Conservation (phyloP, 1,140 invertebrate species). For the Drosophila albomicans region DNA sequence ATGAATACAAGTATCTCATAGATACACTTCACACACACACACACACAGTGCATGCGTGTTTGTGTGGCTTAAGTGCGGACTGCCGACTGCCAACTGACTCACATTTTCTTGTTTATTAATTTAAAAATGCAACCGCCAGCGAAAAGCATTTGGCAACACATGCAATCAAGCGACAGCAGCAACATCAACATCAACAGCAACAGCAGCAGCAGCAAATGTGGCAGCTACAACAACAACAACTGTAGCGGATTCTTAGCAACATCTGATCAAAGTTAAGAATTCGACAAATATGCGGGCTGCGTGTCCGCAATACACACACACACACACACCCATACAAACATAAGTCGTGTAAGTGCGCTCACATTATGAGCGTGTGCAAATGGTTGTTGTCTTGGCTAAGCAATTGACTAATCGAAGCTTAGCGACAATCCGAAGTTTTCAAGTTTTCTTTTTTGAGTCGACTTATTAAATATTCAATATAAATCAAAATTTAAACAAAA, state of each 20-base stretch:
- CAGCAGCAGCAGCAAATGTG: slow-evolving; percentile 1
- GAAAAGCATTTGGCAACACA: slow-evolving; percentile 47
- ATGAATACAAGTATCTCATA: slow-evolving; percentile 55
- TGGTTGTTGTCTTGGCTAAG: slow-evolving; percentile 39
- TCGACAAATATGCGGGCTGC: slow-evolving; percentile 19
- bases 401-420: neutral
- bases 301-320: neutral
- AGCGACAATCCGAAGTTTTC: neutral
- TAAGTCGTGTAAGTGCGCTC: neutral
- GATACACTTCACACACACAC: slow-evolving; percentile 28
- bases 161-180: slow-evolving; percentile 18
- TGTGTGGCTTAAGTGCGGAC: slow-evolving; percentile 26
- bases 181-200: slow-evolving; percentile 6
- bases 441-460: too few species aligned
- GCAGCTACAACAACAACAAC: neutral
- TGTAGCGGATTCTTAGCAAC: slow-evolving; percentile 14
- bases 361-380: neutral
- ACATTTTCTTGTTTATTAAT: slow-evolving; percentile 48
- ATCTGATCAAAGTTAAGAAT: slow-evolving; percentile 16
- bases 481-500: too few species aligned
- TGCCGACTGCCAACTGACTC: slow-evolving; percentile 25
- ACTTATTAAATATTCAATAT: too few species aligned
- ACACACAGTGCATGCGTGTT: neutral
- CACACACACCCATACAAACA: slow-evolving; percentile 2
- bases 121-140: slow-evolving; percentile 41